Percentiles rank a stretch among this genome's conserved stretches.
These are phyloP conservation scores for Galeopsomyia nigrocyanea DNA, from an alignment of 2,888 invertebrate genomes.

Conservation along the genomic window DNA sequence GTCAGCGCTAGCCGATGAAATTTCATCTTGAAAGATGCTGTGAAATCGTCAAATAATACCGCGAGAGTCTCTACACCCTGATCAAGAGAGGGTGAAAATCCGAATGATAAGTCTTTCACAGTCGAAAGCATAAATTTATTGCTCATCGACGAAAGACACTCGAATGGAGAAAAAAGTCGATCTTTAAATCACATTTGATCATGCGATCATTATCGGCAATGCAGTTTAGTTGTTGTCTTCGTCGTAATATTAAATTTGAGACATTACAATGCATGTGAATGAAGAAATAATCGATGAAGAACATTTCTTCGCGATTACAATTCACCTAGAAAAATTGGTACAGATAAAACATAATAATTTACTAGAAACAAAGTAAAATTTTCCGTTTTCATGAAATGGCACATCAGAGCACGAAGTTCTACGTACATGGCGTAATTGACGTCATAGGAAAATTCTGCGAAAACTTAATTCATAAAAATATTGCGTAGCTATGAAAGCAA, in stretches of 20 bases:
- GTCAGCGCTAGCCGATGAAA: slow-evolving; percentile 13
- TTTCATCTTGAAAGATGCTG: slow-evolving; percentile 39
- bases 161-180: background rate
- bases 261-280: background rate
- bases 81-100: slow-evolving; percentile 35
- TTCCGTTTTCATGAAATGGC: background rate
- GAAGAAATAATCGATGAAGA: too few relatives aligned
- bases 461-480: slow-evolving; percentile 17
- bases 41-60: slow-evolving; percentile 46
- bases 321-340: too few relatives aligned
- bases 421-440: background rate
- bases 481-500: background rate
- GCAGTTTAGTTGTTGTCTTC: too few relatives aligned
- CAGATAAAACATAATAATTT: too few relatives aligned
- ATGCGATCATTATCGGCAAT: too few relatives aligned
- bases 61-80: slow-evolving; percentile 1
- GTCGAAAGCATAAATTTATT: background rate
- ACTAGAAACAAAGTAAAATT: background rate
- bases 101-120: slow-evolving; percentile 36
- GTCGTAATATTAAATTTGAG: too few relatives aligned
- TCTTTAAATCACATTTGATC: too few relatives aligned
- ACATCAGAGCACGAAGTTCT: background rate
- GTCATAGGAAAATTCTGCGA: slow-evolving; percentile 11
- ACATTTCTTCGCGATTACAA: too few relatives aligned
- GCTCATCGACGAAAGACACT: background rate